Percentiles rank a stretch among this genome's conserved stretches.
phyloP scores from a whole-genome alignment of 2,797 vertebrate genomes.

The Lutjanus campechanus region DNA sequence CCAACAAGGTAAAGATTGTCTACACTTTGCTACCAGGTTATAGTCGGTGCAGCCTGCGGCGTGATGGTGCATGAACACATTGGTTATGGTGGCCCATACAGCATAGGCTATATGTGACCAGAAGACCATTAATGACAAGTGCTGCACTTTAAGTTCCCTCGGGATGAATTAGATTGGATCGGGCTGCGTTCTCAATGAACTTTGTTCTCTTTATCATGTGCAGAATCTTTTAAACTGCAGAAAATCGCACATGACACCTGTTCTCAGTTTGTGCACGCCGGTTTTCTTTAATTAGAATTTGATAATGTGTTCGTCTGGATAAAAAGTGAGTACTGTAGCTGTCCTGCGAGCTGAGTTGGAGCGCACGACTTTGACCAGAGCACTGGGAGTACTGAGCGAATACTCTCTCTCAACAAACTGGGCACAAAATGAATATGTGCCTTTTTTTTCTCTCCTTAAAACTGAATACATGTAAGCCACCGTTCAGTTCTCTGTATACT shows the following conservation, averaged over 20 bases:
- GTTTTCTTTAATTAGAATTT: slow-evolving; percentile 15
- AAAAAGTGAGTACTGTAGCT: slow-evolving; percentile 1
- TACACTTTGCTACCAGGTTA: slow-evolving; percentile 19
- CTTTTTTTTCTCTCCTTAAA: neutral
- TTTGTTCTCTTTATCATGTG: slow-evolving; percentile 28
- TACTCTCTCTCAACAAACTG: slow-evolving; percentile 8
- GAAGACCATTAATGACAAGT: slow-evolving; percentile 30
- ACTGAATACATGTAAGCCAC: neutral
- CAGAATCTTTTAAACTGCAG: neutral
- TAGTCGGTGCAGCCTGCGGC: slow-evolving; percentile 33
- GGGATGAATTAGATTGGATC: slow-evolving; percentile 18
- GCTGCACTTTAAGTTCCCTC: slow-evolving; percentile 53
- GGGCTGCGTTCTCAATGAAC: slow-evolving; percentile 24
- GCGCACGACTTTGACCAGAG: slow-evolving; percentile 44
- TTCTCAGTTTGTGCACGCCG: slow-evolving; percentile 11
- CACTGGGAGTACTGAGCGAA: slow-evolving; percentile 3
- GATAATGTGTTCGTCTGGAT: slow-evolving; percentile 6
- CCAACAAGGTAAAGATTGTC: slow-evolving; percentile 92
- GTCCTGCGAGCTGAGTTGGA: slow-evolving; percentile 53
- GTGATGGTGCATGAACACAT: slow-evolving; percentile 25
- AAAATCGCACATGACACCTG: slow-evolving; percentile 34
- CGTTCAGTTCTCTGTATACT: neutral
- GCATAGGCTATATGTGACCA: neutral
- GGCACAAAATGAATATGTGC: slow-evolving; percentile 2
- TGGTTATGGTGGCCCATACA: neutral